Evolutionary conservation across 2,113 vertebrate species (phyloP).

Genomic region (Macaca nemestrina): DNA sequence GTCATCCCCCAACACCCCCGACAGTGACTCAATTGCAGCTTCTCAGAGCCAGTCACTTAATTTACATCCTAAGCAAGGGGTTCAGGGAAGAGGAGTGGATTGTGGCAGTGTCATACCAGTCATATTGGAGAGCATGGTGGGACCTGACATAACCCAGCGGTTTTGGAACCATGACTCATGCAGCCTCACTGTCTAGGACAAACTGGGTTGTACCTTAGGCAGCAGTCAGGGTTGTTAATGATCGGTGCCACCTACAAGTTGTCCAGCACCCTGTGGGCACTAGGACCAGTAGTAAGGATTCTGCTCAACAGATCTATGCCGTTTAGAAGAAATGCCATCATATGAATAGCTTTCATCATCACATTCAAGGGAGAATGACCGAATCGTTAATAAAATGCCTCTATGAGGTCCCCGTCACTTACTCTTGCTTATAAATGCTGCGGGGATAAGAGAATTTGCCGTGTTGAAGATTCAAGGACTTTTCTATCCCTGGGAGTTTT

Average conservation of each 20-base stretch:
- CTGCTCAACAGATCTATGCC: accelerated
- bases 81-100: not conserved
- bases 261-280: too few relatives aligned
- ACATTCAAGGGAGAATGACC: not conserved
- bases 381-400: not conserved
- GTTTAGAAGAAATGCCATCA: not conserved
- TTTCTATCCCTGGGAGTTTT: not conserved
- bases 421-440: not conserved
- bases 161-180: not conserved
- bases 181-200: not conserved
- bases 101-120: accelerated
- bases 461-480: not conserved
- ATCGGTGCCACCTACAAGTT: not conserved
- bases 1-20: not conserved
- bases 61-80: not conserved
- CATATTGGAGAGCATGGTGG: not conserved
- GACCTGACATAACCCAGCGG: not conserved
- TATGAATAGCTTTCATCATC: not conserved
- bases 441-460: not conserved
- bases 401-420: not conserved
- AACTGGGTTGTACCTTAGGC: not conserved
- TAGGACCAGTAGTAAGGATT: not conserved
- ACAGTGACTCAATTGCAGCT: conserved; percentile 44
- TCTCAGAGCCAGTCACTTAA: not conserved
- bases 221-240: not conserved